Conservation (phyloP, 2,888 invertebrate species). For the Andrena chrysosceles region DNA sequence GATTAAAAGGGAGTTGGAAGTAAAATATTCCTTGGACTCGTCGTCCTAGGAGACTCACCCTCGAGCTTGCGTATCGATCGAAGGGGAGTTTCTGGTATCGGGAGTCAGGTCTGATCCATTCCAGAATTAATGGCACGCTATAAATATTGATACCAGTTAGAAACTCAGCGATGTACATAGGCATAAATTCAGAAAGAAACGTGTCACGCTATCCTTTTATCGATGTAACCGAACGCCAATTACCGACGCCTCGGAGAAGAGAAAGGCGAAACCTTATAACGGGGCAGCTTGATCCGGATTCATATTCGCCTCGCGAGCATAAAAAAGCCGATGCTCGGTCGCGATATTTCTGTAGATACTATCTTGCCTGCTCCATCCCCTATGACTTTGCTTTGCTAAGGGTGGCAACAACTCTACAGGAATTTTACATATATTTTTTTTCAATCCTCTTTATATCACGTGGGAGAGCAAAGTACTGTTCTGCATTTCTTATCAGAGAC, state of each 20-base stretch:
- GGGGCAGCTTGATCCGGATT: constrained; percentile 51
- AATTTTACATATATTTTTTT: no score
- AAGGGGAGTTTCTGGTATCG: constrained; percentile 35
- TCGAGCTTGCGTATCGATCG: background rate
- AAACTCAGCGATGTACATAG: constrained; percentile 71
- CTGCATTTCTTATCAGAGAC: no score
- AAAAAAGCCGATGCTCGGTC: constrained; percentile 25
- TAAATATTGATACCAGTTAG: constrained; percentile 80
- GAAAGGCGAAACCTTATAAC: constrained; percentile 78
- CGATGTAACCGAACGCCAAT: constrained; percentile 84
- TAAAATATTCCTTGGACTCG: no score
- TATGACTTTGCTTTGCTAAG: constrained; percentile 8
- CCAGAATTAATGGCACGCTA: constrained; percentile 75
- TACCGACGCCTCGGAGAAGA: constrained; percentile 80
- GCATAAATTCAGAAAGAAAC: constrained; percentile 67
- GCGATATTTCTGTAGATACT: constrained; percentile 61
- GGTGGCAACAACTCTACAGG: no score
- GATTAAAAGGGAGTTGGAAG: no score
- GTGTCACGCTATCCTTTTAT: constrained; percentile 77
- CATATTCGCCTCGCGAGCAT: constrained; percentile 59
- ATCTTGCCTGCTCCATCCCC: constrained; percentile 4
- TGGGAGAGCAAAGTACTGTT: no score
- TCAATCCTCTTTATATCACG: no score
- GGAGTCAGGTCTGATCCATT: constrained; percentile 47
- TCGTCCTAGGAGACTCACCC: no score